Conservation (phyloP, 2,888 invertebrate species). For the Drosophila engyochracea region DNA sequence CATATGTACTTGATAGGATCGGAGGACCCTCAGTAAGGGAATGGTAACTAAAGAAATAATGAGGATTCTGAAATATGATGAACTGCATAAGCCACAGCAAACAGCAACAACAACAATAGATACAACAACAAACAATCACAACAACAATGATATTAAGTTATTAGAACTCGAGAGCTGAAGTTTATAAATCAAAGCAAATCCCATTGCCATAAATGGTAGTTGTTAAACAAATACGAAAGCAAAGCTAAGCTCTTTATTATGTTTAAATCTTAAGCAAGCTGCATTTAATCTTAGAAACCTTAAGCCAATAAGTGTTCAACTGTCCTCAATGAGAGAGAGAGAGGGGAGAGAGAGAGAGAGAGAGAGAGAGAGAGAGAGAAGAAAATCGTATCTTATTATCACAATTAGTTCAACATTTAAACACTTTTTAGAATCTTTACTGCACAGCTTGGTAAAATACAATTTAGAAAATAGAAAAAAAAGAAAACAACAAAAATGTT, state of each 20-base stretch:
- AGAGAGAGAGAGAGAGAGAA: background rate
- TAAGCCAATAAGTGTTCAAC: conserved; percentile 1
- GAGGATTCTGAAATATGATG: no score
- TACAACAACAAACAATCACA: background rate
- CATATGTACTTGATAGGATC: no score
- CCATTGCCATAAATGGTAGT: conserved; percentile 1
- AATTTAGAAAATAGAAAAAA: background rate
- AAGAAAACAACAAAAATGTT: background rate
- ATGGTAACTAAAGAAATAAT: background rate
- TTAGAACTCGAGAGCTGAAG: conserved; percentile 6
- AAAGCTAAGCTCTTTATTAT: background rate
- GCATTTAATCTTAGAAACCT: background rate
- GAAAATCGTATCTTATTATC: background rate
- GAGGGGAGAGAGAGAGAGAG: background rate
- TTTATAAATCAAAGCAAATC: conserved; percentile 42
- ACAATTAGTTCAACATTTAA: background rate
- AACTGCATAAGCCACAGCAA: background rate
- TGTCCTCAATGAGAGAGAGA: no score
- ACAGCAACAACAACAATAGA: background rate
- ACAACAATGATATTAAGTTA: background rate
- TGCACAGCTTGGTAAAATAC: background rate
- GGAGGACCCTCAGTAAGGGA: no score
- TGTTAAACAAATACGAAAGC: background rate
- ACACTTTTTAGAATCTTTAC: background rate
- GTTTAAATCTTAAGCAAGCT: background rate